phyloP scores from a whole-genome alignment of 1,140 invertebrate species.

The Bombyx mandarina region DNA sequence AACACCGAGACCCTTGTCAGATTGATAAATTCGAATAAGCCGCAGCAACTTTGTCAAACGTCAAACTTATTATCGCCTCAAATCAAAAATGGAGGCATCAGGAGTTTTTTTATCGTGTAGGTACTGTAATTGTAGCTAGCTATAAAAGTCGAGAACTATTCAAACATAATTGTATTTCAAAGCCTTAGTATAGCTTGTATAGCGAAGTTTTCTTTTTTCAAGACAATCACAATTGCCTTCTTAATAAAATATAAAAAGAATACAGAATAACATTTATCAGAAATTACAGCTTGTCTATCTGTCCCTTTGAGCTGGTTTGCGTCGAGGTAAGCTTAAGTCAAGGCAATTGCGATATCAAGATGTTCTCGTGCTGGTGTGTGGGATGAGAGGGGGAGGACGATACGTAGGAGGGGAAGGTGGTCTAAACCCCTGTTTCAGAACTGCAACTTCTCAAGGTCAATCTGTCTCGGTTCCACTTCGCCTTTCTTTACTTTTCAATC shows the following conservation, averaged over 20 bases:
- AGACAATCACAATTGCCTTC: too few species aligned
- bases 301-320: too few species aligned
- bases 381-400: conserved; percentile 6
- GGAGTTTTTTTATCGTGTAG: too few species aligned
- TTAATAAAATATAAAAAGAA: too few species aligned
- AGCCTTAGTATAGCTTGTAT: too few species aligned
- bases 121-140: too few species aligned
- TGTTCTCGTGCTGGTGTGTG: conserved; percentile 9
- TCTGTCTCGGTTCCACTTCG: not conserved
- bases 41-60: conserved; percentile 15
- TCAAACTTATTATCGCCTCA: not conserved
- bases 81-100: too few species aligned
- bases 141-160: too few species aligned
- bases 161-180: too few species aligned
- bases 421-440: not conserved
- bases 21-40: conserved; percentile 24
- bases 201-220: too few species aligned
- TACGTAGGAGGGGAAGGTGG: conserved; percentile 5
- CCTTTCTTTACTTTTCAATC: not conserved
- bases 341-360: conserved; percentile 12
- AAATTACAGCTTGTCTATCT: too few species aligned
- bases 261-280: too few species aligned
- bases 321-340: conserved; percentile 11
- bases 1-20: conserved; percentile 21
- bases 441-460: conserved; percentile 44